phyloP scores from a whole-genome alignment of 2,113 vertebrate species.

The Elephantulus edwardii region DNA sequence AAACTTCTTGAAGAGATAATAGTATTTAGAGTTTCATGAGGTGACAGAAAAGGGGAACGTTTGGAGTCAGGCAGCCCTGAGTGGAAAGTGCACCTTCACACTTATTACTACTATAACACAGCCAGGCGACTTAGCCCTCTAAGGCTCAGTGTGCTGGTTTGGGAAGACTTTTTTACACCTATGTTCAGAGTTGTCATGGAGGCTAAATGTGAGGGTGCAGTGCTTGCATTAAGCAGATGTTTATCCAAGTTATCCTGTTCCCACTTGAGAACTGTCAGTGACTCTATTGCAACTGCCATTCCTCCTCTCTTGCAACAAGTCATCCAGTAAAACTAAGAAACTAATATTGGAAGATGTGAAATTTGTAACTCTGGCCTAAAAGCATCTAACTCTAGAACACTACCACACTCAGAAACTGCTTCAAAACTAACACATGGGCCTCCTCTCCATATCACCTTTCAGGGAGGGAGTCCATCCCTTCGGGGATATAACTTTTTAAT shows the following conservation, averaged over 20 bases:
- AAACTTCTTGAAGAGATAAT: constrained; percentile 4
- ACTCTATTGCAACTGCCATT: neutral
- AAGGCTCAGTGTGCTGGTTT: neutral
- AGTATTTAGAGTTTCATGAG: neutral
- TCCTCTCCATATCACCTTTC: too few species aligned
- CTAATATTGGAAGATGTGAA: neutral
- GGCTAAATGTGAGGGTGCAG: neutral
- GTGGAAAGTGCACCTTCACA: rapidly evolving
- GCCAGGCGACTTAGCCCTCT: neutral
- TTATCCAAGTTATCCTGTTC: neutral
- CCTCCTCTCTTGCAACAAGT: neutral
- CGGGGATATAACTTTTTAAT: too few species aligned
- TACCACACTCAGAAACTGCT: neutral
- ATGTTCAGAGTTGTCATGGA: neutral
- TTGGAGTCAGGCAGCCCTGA: neutral
- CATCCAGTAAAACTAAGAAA: neutral
- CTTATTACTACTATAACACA: neutral
- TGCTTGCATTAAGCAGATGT: neutral
- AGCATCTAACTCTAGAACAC: neutral
- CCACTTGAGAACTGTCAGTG: neutral
- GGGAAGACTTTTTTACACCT: neutral
- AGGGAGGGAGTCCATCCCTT: too few species aligned
- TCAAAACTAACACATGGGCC: too few species aligned
- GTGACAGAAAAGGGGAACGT: neutral
- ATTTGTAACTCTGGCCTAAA: neutral